Evolutionary conservation across 2,113 vertebrate genomes (phyloP).

Genomic region (Nyctereutes procyonoides): DNA sequence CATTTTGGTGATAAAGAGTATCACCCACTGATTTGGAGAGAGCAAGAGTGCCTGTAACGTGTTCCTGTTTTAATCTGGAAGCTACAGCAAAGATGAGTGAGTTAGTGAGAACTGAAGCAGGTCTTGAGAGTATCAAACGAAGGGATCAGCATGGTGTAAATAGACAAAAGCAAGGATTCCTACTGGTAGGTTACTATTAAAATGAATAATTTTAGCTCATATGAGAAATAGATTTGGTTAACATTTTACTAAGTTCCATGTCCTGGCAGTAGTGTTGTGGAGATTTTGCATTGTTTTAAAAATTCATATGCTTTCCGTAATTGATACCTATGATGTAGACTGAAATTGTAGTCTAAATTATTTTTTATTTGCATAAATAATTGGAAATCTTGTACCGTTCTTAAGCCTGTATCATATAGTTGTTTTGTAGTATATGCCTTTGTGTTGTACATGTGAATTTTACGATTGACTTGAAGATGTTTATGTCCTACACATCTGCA

Average conservation of each 20-base stretch:
- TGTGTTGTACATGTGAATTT: slow-evolving; percentile 6
- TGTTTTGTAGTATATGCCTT: not conserved
- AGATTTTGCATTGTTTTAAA: slow-evolving; percentile 10
- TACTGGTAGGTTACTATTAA: not conserved
- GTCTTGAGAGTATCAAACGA: not conserved
- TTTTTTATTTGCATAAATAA: not conserved
- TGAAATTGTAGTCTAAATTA: not conserved
- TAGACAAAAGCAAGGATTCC: not conserved
- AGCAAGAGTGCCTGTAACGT: not conserved
- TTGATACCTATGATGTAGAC: not conserved
- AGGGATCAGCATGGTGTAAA: not conserved
- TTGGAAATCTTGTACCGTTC: not conserved
- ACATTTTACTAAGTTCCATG: not conserved
- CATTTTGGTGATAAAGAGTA: not conserved
- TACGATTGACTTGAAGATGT: not conserved
- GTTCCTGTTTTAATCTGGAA: not conserved
- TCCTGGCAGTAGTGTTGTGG: not conserved
- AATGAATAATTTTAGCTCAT: not conserved
- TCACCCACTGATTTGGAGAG: not conserved
- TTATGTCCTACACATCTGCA: not conserved
- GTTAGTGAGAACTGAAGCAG: not conserved
- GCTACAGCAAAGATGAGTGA: not conserved
- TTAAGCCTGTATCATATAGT: not conserved
- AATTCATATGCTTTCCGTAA: not conserved
- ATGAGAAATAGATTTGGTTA: not conserved